Conservation (phyloP, 2,113 vertebrate genomes). For the Grallaria varia region DNA sequence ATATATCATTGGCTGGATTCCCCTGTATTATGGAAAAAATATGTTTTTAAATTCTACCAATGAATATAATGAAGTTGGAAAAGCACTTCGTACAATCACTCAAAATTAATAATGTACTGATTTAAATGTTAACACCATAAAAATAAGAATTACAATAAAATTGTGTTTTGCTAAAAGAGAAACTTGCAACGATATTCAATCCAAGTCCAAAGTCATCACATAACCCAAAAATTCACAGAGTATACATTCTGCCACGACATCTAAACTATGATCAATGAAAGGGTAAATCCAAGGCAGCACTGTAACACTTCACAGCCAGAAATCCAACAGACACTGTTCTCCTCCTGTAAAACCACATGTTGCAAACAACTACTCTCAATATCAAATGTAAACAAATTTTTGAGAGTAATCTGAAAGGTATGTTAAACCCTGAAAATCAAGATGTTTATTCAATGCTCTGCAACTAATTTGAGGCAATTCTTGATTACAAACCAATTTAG, state of each 20-base stretch:
- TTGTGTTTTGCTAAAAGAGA: background rate
- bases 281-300: background rate
- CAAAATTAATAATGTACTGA: background rate
- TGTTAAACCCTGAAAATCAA: background rate
- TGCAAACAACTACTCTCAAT: background rate
- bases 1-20: background rate
- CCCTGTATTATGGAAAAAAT: background rate
- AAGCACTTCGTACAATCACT: background rate
- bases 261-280: background rate
- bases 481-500: background rate
- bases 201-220: background rate
- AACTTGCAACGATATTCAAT: background rate
- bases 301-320: background rate
- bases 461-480: background rate
- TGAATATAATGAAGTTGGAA: background rate
- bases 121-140: background rate
- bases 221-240: background rate
- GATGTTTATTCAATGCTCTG: background rate
- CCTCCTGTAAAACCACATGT: background rate
- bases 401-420: background rate
- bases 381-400: background rate
- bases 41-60: background rate
- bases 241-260: background rate
- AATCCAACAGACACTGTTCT: background rate
- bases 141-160: background rate